Evolutionary conservation across 1,140 invertebrate genomes (phyloP).

Genomic region (Popillia japonica): DNA sequence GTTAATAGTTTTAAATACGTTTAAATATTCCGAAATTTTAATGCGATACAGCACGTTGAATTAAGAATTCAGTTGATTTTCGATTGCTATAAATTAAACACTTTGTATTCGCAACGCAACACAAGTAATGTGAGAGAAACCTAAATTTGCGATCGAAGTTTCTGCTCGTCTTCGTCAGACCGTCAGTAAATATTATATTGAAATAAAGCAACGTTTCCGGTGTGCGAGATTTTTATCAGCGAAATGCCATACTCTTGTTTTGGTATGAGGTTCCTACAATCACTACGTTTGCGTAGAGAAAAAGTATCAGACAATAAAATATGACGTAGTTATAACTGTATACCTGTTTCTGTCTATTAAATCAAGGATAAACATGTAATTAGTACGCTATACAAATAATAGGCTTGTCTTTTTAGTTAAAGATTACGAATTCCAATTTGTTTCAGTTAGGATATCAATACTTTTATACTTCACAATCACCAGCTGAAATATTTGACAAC

Average conservation of each 20-base stretch:
- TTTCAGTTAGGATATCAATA: too few relatives aligned
- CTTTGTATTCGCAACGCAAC: conserved; percentile 5
- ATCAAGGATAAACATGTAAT: not conserved
- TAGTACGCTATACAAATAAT: too few relatives aligned
- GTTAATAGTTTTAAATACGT: not conserved
- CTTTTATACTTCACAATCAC: too few relatives aligned
- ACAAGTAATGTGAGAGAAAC: conserved; percentile 15
- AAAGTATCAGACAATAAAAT: not conserved
- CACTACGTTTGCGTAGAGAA: not conserved
- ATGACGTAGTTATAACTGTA: conserved; percentile 19
- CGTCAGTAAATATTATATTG: conserved; percentile 28
- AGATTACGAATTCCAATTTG: not conserved
- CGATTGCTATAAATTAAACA: conserved; percentile 8
- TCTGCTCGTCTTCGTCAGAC: conserved; percentile 16
- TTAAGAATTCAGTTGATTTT: conserved; percentile 29
- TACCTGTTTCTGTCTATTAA: not conserved
- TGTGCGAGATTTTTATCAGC: conserved; percentile 27
- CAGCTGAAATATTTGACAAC: too few relatives aligned
- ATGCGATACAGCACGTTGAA: not conserved
- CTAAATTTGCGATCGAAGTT: conserved; percentile 21
- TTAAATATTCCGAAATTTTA: conserved; percentile 1
- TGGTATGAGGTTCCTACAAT: not conserved
- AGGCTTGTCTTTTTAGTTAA: not conserved
- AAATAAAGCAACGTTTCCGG: conserved; percentile 22
- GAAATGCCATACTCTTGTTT: conserved; percentile 15